Conservation (phyloP, 2,888 invertebrate species). For the Synanthedon myopaeformis region DNA sequence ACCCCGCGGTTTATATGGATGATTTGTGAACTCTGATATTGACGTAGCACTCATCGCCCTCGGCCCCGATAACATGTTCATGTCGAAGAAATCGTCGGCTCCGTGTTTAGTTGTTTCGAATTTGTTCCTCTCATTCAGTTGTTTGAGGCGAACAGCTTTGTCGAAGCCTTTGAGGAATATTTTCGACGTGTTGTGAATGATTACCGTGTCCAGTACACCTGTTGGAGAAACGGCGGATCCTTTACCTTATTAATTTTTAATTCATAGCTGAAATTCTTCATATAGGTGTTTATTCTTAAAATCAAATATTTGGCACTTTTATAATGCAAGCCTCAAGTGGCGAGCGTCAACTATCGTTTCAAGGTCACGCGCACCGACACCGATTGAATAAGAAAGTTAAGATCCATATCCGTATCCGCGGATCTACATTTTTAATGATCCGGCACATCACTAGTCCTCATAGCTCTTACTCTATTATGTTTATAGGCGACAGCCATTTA, state of each 20-base stretch:
- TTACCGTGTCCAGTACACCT: constrained; percentile 73
- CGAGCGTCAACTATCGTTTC: too few species aligned
- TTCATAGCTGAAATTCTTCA: too few species aligned
- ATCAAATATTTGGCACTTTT: too few species aligned
- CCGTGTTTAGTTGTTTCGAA: constrained; percentile 29
- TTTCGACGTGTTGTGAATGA: constrained; percentile 69
- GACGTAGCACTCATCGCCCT: constrained; percentile 38
- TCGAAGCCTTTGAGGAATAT: constrained; percentile 74
- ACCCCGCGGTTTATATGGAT: background rate
- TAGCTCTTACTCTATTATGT: too few species aligned
- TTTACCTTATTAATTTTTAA: too few species aligned
- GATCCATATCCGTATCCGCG: too few species aligned
- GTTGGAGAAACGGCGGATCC: constrained; percentile 13
- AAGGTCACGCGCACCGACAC: too few species aligned
- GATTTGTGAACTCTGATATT: constrained; percentile 10
- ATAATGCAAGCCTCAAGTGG: too few species aligned
- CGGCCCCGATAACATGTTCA: constrained; percentile 50
- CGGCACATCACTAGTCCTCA: too few species aligned
- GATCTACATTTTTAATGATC: too few species aligned
- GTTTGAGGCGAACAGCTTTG: constrained; percentile 61
- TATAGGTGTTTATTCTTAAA: too few species aligned
- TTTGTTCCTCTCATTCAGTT: constrained; percentile 46
- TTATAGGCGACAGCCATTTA: background rate
- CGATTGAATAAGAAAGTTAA: too few species aligned
- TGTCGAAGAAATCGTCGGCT: constrained; percentile 48